These are phyloP conservation scores for Chironomus tentans DNA, from an alignment of 2,888 invertebrate species.

Conservation along the genomic window DNA sequence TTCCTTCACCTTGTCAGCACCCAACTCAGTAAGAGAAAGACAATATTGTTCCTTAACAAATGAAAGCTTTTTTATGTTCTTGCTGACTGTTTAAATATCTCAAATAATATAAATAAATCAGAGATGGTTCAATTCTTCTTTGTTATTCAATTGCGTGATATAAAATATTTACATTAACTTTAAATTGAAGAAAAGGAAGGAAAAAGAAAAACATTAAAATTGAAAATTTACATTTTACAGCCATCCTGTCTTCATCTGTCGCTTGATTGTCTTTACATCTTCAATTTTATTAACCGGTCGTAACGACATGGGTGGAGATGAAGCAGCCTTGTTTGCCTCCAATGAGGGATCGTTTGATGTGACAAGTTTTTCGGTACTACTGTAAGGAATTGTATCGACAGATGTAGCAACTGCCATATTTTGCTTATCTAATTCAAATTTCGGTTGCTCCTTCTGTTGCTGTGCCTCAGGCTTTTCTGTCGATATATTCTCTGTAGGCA, in stretches of 20 bases:
- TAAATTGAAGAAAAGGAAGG: too few relatives aligned
- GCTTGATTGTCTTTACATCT: constrained; percentile 47
- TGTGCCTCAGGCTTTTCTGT: not conserved
- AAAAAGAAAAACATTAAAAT: too few relatives aligned
- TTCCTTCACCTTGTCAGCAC: too few relatives aligned
- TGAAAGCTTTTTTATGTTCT: too few relatives aligned
- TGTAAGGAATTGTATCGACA: constrained; percentile 33
- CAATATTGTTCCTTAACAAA: too few relatives aligned
- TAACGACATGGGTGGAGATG: constrained; percentile 42
- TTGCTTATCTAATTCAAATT: not conserved
- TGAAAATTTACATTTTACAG: constrained; percentile 38
- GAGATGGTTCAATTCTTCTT: too few relatives aligned
- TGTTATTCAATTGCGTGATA: too few relatives aligned
- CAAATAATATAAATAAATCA: too few relatives aligned
- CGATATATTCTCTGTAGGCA: not conserved
- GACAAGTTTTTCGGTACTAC: constrained; percentile 48
- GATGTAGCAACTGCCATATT: not conserved
- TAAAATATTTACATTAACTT: too few relatives aligned
- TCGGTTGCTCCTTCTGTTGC: not conserved
- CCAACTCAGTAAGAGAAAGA: too few relatives aligned
- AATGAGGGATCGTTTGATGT: constrained; percentile 28
- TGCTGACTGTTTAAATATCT: too few relatives aligned
- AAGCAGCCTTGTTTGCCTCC: constrained; percentile 28
- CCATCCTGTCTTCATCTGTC: constrained; percentile 54
- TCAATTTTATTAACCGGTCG: constrained; percentile 44